Conservation (phyloP, 2,888 invertebrate genomes). For the Tachina grossa region DNA sequence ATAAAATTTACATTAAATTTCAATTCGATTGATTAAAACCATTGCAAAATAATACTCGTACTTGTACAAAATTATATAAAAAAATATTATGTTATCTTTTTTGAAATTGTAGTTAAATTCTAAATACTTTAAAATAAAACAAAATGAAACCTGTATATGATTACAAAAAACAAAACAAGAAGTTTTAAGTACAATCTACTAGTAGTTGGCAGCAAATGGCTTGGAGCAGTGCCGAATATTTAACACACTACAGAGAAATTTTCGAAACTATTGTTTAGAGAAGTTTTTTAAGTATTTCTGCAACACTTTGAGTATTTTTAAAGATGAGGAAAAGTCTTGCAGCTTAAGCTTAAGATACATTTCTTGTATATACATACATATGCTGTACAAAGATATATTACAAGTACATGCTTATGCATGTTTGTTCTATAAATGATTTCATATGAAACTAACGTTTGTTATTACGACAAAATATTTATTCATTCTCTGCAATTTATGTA, state of each 20-base stretch:
- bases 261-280: not conserved
- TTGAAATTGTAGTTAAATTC: slow-evolving; percentile 28
- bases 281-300: no score
- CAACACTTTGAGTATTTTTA: no score
- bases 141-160: slow-evolving; percentile 24
- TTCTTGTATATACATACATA: no score
- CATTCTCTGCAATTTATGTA: no score
- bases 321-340: no score
- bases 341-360: no score
- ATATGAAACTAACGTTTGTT: no score
- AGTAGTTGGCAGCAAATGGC: no score
- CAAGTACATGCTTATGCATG: no score
- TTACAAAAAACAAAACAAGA: slow-evolving; percentile 39
- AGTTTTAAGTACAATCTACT: not conserved
- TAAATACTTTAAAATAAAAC: slow-evolving; percentile 16
- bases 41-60: slow-evolving; percentile 58
- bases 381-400: no score
- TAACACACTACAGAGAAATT: not conserved
- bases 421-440: no score
- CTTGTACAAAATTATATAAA: slow-evolving; percentile 5
- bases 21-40: slow-evolving; percentile 58
- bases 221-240: not conserved
- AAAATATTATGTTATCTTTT: slow-evolving; percentile 20
- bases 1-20: slow-evolving; percentile 47
- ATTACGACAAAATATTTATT: no score